A percentile compares a stretch with the other conserved stretches of the same genome.
These are phyloP conservation scores for Nerophis lumbriciformis DNA, from an alignment of 2,113 vertebrate genomes.

Conservation along the genomic window DNA sequence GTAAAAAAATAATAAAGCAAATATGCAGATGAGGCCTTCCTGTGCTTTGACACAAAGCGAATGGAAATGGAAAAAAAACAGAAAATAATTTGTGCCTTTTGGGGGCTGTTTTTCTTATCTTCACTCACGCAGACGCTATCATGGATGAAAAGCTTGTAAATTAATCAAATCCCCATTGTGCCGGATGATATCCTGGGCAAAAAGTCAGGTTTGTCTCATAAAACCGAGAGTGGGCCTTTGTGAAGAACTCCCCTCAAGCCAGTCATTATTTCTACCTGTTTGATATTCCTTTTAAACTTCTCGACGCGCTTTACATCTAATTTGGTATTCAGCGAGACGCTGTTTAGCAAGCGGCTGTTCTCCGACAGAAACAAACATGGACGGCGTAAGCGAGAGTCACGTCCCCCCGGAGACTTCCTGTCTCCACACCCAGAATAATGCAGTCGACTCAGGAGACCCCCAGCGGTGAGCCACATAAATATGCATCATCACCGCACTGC, in stretches of 20 bases:
- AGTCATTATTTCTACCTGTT: conserved; percentile 19
- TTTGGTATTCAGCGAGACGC: neutral
- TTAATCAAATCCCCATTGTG: too few species aligned
- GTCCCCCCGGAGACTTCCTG: conserved; percentile 15
- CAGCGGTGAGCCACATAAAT: conserved; percentile 12
- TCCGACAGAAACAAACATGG: conserved; percentile 5
- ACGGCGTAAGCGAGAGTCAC: conserved; percentile 3
- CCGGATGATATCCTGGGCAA: too few species aligned
- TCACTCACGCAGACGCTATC: too few species aligned
- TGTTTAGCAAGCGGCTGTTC: neutral
- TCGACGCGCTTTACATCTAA: conserved; percentile 16
- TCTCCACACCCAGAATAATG: conserved; percentile 28
- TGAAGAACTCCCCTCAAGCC: conserved; percentile 27
- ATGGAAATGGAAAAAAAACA: too few species aligned
- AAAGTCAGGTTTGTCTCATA: too few species aligned
- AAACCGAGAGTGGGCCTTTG: conserved; percentile 7
- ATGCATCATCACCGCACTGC: conserved; percentile 30
- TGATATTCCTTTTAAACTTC: conserved; percentile 34
- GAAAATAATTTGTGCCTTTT: too few species aligned
- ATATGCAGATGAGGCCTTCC: too few species aligned
- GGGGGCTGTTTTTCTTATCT: too few species aligned
- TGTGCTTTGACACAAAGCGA: too few species aligned
- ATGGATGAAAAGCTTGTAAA: too few species aligned
- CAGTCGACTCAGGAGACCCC: conserved; percentile 16
- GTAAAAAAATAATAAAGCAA: too few species aligned